Evolutionary conservation across 2,888 invertebrate genomes (phyloP).

Genomic region (Ophioninae sp.): DNA sequence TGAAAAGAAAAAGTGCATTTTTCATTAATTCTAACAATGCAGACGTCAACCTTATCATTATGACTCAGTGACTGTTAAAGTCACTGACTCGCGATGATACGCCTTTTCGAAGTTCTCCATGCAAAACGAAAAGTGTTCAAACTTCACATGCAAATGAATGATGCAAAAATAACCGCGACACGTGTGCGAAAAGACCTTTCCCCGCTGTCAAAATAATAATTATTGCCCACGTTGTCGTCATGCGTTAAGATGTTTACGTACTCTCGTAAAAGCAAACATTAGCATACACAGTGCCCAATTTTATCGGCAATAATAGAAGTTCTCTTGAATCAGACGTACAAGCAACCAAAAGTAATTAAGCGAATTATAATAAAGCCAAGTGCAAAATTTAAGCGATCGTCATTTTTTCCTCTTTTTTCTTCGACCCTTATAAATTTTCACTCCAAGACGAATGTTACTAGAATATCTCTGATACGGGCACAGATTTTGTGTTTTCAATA

Average conservation of each 20-base stretch:
- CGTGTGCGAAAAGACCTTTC: not conserved
- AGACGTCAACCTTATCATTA: too few species aligned
- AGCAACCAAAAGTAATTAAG: not conserved
- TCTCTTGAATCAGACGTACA: not conserved
- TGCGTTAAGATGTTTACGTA: not conserved
- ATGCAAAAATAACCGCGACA: not conserved
- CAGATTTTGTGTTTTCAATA: too few species aligned
- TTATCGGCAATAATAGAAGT: not conserved
- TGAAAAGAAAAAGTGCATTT: too few species aligned
- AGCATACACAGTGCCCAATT: not conserved
- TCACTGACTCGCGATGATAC: too few species aligned
- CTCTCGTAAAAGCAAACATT: not conserved
- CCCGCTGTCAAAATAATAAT: not conserved
- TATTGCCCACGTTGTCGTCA: not conserved
- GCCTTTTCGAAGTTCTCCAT: too few species aligned
- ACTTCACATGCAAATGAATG: not conserved
- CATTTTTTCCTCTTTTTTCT: constrained; percentile 42
- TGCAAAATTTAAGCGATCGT: not conserved
- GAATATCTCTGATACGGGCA: too few species aligned
- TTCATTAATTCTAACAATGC: too few species aligned
- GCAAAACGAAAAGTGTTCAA: too few species aligned
- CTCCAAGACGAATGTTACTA: not conserved
- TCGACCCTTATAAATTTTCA: constrained; percentile 29
- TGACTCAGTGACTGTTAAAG: too few species aligned
- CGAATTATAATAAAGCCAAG: not conserved